A percentile compares a stretch with the other conserved stretches of the same genome.
phyloP scores from a whole-genome alignment of 2,888 invertebrate species.

The Pristionchus exspectatus region DNA sequence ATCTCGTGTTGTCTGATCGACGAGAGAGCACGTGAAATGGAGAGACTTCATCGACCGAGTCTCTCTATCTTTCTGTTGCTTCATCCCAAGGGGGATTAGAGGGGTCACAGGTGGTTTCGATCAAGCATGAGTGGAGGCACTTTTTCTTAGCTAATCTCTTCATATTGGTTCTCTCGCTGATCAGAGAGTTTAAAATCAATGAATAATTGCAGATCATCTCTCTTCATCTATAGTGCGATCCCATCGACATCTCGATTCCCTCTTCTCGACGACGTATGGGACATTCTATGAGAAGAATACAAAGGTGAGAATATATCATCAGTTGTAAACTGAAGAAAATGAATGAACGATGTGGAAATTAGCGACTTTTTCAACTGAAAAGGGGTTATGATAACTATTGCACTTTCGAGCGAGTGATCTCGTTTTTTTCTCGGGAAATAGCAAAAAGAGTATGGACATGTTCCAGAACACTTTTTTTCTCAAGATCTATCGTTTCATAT shows the following conservation, averaged over 20 bases:
- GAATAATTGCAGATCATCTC: slow-evolving; percentile 52
- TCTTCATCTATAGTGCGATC: slow-evolving; percentile 31
- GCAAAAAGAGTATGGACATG: too few species aligned
- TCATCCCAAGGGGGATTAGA: slow-evolving; percentile 40
- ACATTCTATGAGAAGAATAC: slow-evolving; percentile 48
- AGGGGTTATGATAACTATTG: too few species aligned
- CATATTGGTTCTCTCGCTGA: background rate
- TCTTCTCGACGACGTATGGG: slow-evolving; percentile 42
- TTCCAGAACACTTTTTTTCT: too few species aligned
- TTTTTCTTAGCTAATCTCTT: background rate
- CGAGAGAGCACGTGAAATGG: background rate
- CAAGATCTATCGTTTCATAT: too few species aligned
- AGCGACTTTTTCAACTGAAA: too few species aligned
- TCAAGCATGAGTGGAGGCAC: background rate
- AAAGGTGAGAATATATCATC: slow-evolving; percentile 39
- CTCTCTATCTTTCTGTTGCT: background rate
- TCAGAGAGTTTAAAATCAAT: background rate
- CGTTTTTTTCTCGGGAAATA: background rate
- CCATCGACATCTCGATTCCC: slow-evolving; percentile 49
- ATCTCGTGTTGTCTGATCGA: background rate
- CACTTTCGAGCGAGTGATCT: too few species aligned
- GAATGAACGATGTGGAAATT: too few species aligned
- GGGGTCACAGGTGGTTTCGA: slow-evolving; percentile 19
- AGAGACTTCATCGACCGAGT: background rate
- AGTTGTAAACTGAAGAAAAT: background rate